phyloP scores from a whole-genome alignment of 2,888 invertebrate genomes.

The Furcula furcula region DNA sequence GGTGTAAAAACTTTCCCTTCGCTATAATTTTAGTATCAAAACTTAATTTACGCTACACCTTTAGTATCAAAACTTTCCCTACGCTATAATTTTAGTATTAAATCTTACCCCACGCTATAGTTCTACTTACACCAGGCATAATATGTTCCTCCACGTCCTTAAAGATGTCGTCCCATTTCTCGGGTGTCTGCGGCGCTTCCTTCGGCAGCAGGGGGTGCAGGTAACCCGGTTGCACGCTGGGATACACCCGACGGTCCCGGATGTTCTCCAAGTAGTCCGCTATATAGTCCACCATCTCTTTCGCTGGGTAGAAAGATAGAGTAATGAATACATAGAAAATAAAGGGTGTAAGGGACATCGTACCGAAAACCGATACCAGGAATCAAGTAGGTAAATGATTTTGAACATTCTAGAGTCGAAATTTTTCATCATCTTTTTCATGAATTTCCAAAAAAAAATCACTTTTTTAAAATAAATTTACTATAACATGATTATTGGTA shows the following conservation, averaged over 20 bases:
- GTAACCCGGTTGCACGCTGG: conserved; percentile 97
- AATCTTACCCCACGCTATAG: background rate
- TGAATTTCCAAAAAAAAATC: no score
- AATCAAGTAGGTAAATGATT: no score
- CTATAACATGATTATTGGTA: no score
- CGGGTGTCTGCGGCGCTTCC: conserved; percentile 92
- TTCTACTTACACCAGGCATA: conserved; percentile 93
- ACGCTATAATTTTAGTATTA: background rate
- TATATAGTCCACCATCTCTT: conserved; percentile 99
- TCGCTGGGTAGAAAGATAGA: conserved; percentile 86
- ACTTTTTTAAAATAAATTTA: no score
- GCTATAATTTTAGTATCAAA: no score
- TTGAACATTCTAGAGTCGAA: no score
- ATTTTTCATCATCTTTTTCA: no score
- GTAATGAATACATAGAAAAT: conserved; percentile 1
- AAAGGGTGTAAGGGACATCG: no score
- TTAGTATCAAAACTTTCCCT: no score
- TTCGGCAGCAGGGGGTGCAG: conserved; percentile 92
- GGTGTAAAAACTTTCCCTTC: no score
- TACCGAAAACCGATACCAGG: no score
- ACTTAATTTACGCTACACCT: no score
- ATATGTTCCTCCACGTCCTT: conserved; percentile 95
- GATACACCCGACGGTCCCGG: conserved; percentile 94
- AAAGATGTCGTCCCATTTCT: conserved; percentile 95
- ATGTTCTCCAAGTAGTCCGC: conserved; percentile 97